Evolutionary conservation across 1,140 invertebrate species (phyloP).

Genomic region (Grapholita molesta): DNA sequence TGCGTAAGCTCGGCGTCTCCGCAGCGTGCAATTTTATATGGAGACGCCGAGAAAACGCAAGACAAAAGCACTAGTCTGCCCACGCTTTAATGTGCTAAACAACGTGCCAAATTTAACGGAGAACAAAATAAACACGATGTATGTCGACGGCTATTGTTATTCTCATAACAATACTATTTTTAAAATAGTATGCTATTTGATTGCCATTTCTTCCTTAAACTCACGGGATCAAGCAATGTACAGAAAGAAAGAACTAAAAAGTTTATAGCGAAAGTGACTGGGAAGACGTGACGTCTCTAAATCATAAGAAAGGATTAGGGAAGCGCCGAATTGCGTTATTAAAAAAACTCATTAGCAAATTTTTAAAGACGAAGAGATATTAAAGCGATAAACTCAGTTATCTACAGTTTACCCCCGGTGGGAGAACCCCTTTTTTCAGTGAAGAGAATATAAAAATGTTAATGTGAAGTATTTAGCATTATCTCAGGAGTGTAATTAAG

Average conservation of each 20-base stretch:
- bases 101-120: no score
- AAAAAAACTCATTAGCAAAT: constrained; percentile 78
- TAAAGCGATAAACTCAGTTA: constrained; percentile 73
- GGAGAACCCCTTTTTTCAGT: constrained; percentile 37
- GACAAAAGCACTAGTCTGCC: no score
- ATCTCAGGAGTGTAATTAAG: not conserved
- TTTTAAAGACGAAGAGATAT: constrained; percentile 73
- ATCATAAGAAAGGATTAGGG: constrained; percentile 64
- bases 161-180: no score
- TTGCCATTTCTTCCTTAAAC: not conserved
- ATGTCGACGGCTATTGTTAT: no score
- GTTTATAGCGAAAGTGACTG: not conserved
- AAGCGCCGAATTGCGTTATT: constrained; percentile 66
- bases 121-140: no score
- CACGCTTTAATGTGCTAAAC: no score
- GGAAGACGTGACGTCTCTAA: constrained; percentile 37
- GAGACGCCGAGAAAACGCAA: no score
- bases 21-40: no score
- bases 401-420: constrained; percentile 50
- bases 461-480: constrained; percentile 44
- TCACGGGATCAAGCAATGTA: not conserved
- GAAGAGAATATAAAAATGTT: constrained; percentile 62
- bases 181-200: not conserved
- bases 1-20: no score
- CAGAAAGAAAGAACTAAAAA: not conserved